Evolutionary conservation across 1,140 invertebrate species (phyloP).

Genomic region (Neuroterus valhalla): DNA sequence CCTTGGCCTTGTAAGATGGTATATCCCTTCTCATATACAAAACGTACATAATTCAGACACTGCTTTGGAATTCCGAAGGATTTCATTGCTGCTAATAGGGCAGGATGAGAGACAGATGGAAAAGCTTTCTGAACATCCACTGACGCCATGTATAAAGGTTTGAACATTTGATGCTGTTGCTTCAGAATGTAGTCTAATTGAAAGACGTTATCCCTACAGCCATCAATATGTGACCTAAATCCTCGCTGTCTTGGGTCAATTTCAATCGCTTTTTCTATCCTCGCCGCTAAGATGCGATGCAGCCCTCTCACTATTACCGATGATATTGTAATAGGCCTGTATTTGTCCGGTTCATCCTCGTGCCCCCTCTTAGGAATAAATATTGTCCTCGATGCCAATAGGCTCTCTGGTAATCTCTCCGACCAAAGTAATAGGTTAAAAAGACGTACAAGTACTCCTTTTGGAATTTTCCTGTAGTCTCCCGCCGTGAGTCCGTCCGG

Average conservation of each 20-base stretch:
- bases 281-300: constrained; percentile 60
- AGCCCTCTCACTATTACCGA: constrained; percentile 60
- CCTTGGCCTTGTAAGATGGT: constrained; percentile 37
- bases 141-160: constrained; percentile 35
- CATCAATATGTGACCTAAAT: constrained; percentile 46
- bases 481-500: constrained; percentile 33
- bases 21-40: constrained; percentile 18
- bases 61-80: constrained; percentile 33
- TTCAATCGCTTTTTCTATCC: too few species aligned
- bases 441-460: background rate
- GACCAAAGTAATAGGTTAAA: constrained; percentile 37
- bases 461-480: constrained; percentile 11
- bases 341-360: constrained; percentile 54
- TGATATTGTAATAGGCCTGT: constrained; percentile 66
- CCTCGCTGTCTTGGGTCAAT: constrained; percentile 42
- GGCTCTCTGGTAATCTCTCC: constrained; percentile 24
- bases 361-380: constrained; percentile 56
- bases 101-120: constrained; percentile 58
- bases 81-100: constrained; percentile 43
- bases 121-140: constrained; percentile 67
- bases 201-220: constrained; percentile 41
- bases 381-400: constrained; percentile 36
- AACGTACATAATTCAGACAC: constrained; percentile 37
- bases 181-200: constrained; percentile 36
- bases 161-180: constrained; percentile 30